Conservation (phyloP, 1,140 invertebrate species). For the Laodelphax striatellus region DNA sequence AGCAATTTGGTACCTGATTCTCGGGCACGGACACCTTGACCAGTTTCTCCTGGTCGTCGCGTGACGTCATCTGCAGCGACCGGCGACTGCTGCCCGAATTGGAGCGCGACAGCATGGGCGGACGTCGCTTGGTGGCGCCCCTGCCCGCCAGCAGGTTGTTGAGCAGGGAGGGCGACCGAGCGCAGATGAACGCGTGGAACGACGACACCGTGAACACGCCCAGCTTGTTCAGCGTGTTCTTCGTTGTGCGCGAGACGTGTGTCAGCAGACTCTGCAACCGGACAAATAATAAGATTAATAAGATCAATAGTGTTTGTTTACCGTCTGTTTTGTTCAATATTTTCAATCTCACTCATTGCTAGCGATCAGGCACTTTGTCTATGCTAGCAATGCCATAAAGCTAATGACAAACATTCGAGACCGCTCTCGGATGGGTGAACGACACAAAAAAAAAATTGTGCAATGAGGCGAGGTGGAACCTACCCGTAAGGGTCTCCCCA, state of each 20-base stretch:
- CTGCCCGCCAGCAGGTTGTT: slow-evolving; percentile 85
- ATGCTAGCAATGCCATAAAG: no score
- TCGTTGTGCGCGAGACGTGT: slow-evolving; percentile 88
- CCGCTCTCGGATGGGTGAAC: no score
- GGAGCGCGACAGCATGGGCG: slow-evolving; percentile 75
- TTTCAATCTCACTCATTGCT: no score
- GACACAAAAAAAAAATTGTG: no score
- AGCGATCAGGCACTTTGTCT: no score
- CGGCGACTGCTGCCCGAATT: slow-evolving; percentile 74
- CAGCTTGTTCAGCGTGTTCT: slow-evolving; percentile 85
- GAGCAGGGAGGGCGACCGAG: slow-evolving; percentile 79
- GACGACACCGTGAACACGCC: slow-evolving; percentile 96
- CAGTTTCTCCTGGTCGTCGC: slow-evolving; percentile 70
- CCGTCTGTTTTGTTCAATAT: no score
- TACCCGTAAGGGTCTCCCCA: no score
- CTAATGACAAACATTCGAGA: no score
- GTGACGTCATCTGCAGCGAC: slow-evolving; percentile 69
- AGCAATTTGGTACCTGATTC: slow-evolving; percentile 64
- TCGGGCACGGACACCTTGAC: slow-evolving; percentile 86
- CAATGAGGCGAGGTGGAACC: no score
- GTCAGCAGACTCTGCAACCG: slow-evolving; percentile 85
- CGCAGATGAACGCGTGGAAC: slow-evolving; percentile 95
- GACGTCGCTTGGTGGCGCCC: slow-evolving; percentile 74
- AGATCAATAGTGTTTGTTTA: no score
- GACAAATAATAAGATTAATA: no score